phyloP scores from a whole-genome alignment of 2,113 vertebrate species.

The Eolophus roseicapilla region DNA sequence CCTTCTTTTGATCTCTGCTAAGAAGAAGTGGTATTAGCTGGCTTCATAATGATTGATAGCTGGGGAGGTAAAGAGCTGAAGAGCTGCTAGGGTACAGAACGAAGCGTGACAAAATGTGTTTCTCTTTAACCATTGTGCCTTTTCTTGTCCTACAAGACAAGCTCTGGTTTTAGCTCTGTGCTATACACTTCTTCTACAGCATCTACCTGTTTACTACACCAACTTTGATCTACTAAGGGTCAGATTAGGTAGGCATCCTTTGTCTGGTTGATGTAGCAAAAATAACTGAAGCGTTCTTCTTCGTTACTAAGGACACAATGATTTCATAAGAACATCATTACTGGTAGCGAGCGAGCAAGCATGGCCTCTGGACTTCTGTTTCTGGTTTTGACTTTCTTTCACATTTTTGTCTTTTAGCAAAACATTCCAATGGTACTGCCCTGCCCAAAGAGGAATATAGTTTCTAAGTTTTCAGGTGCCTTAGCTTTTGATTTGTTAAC shows the following conservation, averaged over 20 bases:
- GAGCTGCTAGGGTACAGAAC: background rate
- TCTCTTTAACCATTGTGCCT: background rate
- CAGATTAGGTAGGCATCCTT: background rate
- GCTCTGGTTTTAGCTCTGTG: background rate
- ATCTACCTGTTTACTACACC: background rate
- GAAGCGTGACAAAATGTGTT: background rate
- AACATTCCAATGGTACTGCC: background rate
- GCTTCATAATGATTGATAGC: background rate
- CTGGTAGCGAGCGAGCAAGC: rapidly evolving
- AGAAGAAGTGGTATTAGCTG: background rate
- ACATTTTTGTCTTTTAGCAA: background rate
- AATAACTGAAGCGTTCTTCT: background rate
- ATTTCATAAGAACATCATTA: background rate
- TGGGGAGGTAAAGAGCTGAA: background rate
- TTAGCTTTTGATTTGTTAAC: background rate
- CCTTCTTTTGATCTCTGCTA: background rate
- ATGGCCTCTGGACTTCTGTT: background rate
- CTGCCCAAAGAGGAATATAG: background rate
- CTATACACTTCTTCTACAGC: background rate
- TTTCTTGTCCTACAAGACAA: background rate
- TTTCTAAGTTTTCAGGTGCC: background rate
- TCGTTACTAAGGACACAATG: background rate
- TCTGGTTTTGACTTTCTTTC: background rate
- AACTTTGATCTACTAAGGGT: background rate
- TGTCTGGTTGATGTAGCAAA: background rate